Evolutionary conservation across 2,797 vertebrate species (phyloP), one percentile per base, ranked within the genome.

Genomic region (Choloepus didactylus): DNA sequence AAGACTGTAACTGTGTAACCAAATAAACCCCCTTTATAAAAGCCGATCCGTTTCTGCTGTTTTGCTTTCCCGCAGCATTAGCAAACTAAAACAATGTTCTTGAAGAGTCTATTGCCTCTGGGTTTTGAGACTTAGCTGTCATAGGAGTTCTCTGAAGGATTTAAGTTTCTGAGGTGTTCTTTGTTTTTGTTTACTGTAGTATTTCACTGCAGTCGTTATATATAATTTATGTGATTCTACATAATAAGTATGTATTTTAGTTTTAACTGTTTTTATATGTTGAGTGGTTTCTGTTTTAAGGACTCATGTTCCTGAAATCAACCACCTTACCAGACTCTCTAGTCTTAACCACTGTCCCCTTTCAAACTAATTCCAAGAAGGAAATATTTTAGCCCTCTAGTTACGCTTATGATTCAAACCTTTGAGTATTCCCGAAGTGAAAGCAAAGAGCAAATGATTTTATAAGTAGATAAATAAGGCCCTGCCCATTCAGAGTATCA

Each of bases 381-480:
- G 29, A 95, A 44, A 16, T 35, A 83, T 64, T 87, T 87, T 75
- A 19, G 80, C 25, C 27, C 5, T 35, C 21, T 49, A 6, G 16
- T 49, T 51, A 49, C 66, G 4, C 35, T 23, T 69, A 3, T 29
- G 81, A n/a, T 54, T 64, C n/a, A 69, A 87, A 46, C 15, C 35
- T 95, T 80, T 94, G 59, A 80, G 14, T 96, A n/a, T 85, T 83
- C 29, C 29, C 11, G 66, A 18, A 88, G 23, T 85, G 54, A 95
- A 96, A 87, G 35, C 35, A 92, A 62, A 72, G 49, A 79, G 51
- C 69, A 96, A 75, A 94, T 76, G 12, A 94, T 87, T 89, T 56
- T 73, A 2, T 90, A 87, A 49, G 25, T 69, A 86, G 25, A 82
- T 75, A 69, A 64, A 79, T n/a, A 77, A 96, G 23, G 73, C 18